A percentile compares a stretch with the other conserved stretches of the same genome.
Conservation (phyloP, 2,113 vertebrate genomes). For the Ardeotis arabs region DNA sequence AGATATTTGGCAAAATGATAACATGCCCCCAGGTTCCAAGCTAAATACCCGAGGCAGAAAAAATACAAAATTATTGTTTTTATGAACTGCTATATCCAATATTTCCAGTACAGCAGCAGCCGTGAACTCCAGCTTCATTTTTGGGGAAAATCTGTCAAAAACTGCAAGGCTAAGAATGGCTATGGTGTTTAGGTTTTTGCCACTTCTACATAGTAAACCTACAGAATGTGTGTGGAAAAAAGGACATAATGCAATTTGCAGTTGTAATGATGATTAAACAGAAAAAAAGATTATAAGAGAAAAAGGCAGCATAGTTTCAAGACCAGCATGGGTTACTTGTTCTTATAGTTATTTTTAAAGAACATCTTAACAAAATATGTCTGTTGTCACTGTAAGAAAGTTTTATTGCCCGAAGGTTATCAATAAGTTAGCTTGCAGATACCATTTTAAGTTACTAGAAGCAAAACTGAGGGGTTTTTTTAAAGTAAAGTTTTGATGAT, state of each 20-base stretch:
- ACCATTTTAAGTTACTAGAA: conserved; percentile 9
- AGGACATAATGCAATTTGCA: neutral
- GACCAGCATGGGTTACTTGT: neutral
- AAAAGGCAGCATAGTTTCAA: neutral
- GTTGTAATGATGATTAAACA: neutral
- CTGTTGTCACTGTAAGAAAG: neutral
- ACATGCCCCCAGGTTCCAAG: neutral
- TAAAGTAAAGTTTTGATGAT: neutral
- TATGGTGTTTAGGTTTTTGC: neutral
- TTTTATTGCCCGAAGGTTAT: conserved; percentile 42
- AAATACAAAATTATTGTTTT: neutral
- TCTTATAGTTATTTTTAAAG: neutral
- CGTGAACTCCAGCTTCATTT: neutral
- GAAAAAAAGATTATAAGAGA: neutral
- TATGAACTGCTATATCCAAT: neutral
- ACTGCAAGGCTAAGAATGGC: neutral
- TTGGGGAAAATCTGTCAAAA: neutral
- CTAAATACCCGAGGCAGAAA: neutral
- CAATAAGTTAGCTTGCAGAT: conserved; percentile 5
- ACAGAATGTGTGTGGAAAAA: neutral
- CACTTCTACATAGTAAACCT: neutral
- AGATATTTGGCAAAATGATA: neutral
- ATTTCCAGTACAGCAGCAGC: neutral
- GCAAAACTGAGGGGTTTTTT: neutral
- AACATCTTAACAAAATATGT: neutral